Evolutionary conservation across 2,888 invertebrate species (phyloP).

Genomic region (Melanchra persicariae): DNA sequence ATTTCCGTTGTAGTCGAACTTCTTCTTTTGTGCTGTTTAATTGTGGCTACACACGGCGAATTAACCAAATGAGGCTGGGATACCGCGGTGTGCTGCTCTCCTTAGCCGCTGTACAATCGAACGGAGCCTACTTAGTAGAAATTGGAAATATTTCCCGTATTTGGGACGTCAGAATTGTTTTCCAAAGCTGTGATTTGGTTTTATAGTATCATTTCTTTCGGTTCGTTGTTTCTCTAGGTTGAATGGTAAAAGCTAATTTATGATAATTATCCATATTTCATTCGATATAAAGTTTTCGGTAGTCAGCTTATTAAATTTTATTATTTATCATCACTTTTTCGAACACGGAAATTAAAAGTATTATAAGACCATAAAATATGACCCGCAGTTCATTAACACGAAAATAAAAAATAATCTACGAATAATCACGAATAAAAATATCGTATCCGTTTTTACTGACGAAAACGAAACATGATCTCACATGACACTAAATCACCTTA

Average conservation of each 20-base stretch:
- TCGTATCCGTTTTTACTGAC: conserved; percentile 48
- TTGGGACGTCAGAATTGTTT: conserved; percentile 35
- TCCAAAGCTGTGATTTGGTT: conserved; percentile 5
- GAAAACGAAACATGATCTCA: conserved; percentile 59
- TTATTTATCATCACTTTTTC: conserved; percentile 32
- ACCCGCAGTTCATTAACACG: conserved; percentile 42
- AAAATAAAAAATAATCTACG: conserved; percentile 44
- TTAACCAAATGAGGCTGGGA: conserved; percentile 88
- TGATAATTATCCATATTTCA: conserved; percentile 35
- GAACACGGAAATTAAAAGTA: conserved; percentile 31
- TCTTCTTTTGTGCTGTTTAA: conserved; percentile 87
- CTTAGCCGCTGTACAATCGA: conserved; percentile 62
- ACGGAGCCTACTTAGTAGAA: conserved; percentile 41
- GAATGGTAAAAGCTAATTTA: not conserved
- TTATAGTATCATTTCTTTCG: conserved; percentile 22
- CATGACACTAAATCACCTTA: conserved; percentile 63
- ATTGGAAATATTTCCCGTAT: conserved; percentile 50
- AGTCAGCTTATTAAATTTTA: conserved; percentile 32
- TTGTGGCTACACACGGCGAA: conserved; percentile 84
- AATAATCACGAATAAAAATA: conserved; percentile 43
- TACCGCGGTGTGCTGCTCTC: conserved; percentile 53
- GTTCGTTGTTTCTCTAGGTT: not conserved
- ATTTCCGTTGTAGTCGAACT: conserved; percentile 79
- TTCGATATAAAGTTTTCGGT: conserved; percentile 17
- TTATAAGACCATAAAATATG: conserved; percentile 46